A percentile compares a stretch with the other conserved stretches of the same genome.
Evolutionary conservation across 2,797 vertebrate species (phyloP).

Genomic region (Geotria australis): DNA sequence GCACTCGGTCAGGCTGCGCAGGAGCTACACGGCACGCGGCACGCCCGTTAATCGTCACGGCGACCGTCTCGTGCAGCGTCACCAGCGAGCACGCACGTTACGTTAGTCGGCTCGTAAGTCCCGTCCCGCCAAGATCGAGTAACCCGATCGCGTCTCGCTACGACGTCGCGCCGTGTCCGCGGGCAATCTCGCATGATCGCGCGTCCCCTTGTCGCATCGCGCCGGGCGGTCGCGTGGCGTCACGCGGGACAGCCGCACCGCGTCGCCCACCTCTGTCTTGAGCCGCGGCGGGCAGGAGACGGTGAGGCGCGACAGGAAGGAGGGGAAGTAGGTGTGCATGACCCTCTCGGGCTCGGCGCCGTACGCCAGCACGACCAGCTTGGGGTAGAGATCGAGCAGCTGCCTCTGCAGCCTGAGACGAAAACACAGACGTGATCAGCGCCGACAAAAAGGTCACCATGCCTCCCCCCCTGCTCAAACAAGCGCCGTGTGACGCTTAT

Average conservation of each 20-base stretch:
- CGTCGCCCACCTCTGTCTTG: constrained; percentile 46
- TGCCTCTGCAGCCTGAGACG: constrained; percentile 49
- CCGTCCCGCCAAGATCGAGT: too few relatives aligned
- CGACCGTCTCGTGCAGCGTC: too few relatives aligned
- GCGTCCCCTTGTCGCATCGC: background rate
- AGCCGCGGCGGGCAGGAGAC: constrained; percentile 36
- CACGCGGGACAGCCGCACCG: background rate
- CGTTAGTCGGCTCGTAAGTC: too few relatives aligned
- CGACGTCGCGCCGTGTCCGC: too few relatives aligned
- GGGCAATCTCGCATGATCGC: too few relatives aligned
- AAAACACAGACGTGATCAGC: background rate
- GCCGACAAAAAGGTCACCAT: background rate
- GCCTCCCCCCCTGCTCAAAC: background rate
- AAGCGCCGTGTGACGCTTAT: too few relatives aligned
- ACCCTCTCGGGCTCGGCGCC: constrained; percentile 45
- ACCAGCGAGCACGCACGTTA: too few relatives aligned
- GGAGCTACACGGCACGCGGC: constrained; percentile 18
- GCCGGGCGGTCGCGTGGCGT: background rate
- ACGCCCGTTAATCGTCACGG: background rate
- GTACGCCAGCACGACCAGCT: constrained; percentile 54
- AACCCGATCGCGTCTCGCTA: too few relatives aligned
- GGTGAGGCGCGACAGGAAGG: constrained; percentile 61
- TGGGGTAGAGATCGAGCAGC: constrained; percentile 47
- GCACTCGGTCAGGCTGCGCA: constrained; percentile 50
- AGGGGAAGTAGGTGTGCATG: constrained; percentile 65